Evolutionary conservation across 64 coral and sea anemone genomes (phyloP).

Genomic region (Porites australiensis): DNA sequence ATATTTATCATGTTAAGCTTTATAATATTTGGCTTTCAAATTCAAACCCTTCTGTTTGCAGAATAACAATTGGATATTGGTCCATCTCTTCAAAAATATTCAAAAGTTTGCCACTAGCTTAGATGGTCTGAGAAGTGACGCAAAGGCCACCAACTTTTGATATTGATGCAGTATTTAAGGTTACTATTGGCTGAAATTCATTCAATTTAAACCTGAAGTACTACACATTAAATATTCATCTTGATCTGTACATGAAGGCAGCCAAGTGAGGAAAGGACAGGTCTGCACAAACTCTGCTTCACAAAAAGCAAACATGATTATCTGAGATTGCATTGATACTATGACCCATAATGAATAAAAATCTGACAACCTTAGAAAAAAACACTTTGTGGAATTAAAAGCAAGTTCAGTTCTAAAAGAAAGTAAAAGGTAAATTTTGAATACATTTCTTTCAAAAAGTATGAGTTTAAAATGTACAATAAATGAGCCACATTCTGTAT

Average conservation of each 20-base stretch:
- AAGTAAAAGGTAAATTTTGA: background rate
- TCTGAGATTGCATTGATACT: background rate
- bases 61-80: conserved; percentile 46
- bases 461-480: background rate
- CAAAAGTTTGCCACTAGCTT: background rate
- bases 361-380: background rate
- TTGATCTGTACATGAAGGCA: background rate
- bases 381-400: too few species aligned
- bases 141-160: background rate
- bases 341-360: background rate
- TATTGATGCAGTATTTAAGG: background rate
- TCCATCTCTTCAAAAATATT: conserved; percentile 15
- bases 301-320: background rate
- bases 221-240: conserved; percentile 23
- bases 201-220: background rate
- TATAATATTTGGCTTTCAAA: conserved; percentile 72
- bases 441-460: background rate
- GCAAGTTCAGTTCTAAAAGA: background rate
- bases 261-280: background rate
- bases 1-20: conserved; percentile 73
- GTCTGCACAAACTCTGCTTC: background rate
- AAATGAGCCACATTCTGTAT: background rate
- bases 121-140: background rate
- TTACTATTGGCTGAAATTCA: background rate
- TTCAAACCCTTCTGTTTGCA: conserved; percentile 48